phyloP scores from a whole-genome alignment of 2,888 invertebrate species.

The Drosophila mimetica region DNA sequence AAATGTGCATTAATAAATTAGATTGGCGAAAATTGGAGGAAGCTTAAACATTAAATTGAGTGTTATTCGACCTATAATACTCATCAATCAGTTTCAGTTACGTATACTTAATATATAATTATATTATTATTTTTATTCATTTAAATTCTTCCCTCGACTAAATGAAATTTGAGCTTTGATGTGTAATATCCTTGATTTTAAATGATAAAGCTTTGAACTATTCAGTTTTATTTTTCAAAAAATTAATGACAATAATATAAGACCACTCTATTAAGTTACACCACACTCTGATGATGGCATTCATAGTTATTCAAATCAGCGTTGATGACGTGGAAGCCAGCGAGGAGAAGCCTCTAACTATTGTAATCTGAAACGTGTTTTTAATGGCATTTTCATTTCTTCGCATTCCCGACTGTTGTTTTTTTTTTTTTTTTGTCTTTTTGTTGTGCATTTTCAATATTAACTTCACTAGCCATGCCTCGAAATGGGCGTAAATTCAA shows the following conservation, averaged over 20 bases:
- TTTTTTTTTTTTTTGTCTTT: constrained; percentile 25
- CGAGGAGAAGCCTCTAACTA: constrained; percentile 1
- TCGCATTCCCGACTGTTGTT: constrained; percentile 20
- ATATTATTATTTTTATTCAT: no score
- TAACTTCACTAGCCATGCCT: constrained; percentile 36
- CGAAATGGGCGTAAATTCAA: constrained; percentile 68
- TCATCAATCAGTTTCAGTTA: no score
- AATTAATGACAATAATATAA: neutral
- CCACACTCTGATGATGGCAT: constrained; percentile 1
- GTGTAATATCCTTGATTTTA: no score
- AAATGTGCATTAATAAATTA: constrained; percentile 8
- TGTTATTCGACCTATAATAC: no score
- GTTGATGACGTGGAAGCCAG: constrained; percentile 21
- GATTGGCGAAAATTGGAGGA: neutral
- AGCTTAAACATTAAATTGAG: no score
- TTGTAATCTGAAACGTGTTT: constrained; percentile 66
- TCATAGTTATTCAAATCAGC: constrained; percentile 17
- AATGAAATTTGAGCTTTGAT: no score
- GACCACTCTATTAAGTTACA: constrained; percentile 13
- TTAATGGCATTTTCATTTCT: constrained; percentile 70
- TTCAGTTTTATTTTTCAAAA: neutral
- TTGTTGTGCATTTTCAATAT: constrained; percentile 61
- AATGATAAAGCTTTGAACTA: neutral
- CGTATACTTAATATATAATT: no score
- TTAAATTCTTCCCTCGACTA: no score